Conservation (phyloP, 2,797 vertebrate species). For the Oreochromis mossambicus region DNA sequence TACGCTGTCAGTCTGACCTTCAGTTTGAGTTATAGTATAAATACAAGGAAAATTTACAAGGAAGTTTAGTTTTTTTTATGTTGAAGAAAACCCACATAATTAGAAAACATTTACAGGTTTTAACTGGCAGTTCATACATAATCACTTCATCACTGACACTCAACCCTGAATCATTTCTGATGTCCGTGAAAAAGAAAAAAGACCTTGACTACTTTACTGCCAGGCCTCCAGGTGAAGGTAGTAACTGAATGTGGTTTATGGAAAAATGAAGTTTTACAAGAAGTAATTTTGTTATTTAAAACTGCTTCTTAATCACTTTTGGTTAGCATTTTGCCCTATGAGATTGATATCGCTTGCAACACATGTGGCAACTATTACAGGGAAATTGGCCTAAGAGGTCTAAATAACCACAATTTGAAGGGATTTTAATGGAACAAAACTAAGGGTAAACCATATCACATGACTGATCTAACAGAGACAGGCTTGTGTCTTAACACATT, state of each 20-base stretch:
- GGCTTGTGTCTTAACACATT: conserved; percentile 35
- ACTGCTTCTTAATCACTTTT: conserved; percentile 8
- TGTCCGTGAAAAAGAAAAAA: background rate
- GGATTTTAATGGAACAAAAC: conserved; percentile 50
- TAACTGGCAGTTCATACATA: background rate
- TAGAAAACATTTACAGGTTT: background rate
- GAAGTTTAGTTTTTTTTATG: background rate
- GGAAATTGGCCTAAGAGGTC: conserved; percentile 49
- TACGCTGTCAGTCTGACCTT: conserved; percentile 15
- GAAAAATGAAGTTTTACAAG: conserved; percentile 50
- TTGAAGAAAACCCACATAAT: background rate
- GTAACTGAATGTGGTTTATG: conserved; percentile 20
- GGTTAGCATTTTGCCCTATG: conserved; percentile 42
- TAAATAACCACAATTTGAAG: conserved; percentile 54
- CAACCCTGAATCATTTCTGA: background rate
- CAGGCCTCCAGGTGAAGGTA: conserved; percentile 16
- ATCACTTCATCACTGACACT: background rate
- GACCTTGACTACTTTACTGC: background rate
- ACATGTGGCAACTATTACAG: conserved; percentile 63
- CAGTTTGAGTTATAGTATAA: background rate
- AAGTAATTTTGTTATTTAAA: conserved; percentile 46
- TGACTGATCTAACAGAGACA: conserved; percentile 27
- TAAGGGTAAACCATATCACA: conserved; percentile 35
- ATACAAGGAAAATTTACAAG: background rate
- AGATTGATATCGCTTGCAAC: conserved; percentile 55